Conservation (phyloP, 2,888 invertebrate genomes). For the Sympetrum striolatum region DNA sequence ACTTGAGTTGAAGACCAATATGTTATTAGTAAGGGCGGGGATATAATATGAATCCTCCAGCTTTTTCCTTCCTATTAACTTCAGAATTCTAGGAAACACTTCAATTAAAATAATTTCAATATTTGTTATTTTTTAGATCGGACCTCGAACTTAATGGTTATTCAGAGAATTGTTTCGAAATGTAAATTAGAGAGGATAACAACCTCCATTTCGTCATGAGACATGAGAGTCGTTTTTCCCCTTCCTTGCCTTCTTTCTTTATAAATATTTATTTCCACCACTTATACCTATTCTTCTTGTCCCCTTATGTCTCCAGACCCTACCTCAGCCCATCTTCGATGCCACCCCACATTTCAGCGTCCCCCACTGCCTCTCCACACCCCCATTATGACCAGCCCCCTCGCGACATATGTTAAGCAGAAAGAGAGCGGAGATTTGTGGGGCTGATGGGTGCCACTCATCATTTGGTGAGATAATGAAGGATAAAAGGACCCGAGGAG, state of each 20-base stretch:
- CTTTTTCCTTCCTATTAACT: too few species aligned
- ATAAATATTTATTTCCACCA: background rate
- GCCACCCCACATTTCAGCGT: too few species aligned
- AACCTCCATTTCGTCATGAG: too few species aligned
- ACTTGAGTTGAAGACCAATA: too few species aligned
- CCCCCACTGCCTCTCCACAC: background rate
- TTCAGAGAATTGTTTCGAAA: too few species aligned
- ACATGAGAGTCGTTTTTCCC: background rate
- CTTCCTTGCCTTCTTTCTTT: background rate
- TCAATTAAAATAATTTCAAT: too few species aligned
- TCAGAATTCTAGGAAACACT: too few species aligned
- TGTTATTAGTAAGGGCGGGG: too few species aligned
- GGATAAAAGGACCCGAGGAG: background rate
- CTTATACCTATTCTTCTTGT: background rate
- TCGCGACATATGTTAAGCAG: background rate
- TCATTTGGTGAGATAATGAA: conserved; percentile 6
- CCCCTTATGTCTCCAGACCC: background rate
- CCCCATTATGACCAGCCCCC: background rate
- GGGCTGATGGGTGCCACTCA: conserved; percentile 8
- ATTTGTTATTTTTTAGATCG: too few species aligned
- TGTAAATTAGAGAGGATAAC: too few species aligned
- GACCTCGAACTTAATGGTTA: too few species aligned
- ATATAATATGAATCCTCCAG: too few species aligned
- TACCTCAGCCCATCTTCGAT: background rate
- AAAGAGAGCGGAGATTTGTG: background rate